phyloP scores from a whole-genome alignment of 2,797 vertebrate species.

The Gymnopithys bicolor region DNA sequence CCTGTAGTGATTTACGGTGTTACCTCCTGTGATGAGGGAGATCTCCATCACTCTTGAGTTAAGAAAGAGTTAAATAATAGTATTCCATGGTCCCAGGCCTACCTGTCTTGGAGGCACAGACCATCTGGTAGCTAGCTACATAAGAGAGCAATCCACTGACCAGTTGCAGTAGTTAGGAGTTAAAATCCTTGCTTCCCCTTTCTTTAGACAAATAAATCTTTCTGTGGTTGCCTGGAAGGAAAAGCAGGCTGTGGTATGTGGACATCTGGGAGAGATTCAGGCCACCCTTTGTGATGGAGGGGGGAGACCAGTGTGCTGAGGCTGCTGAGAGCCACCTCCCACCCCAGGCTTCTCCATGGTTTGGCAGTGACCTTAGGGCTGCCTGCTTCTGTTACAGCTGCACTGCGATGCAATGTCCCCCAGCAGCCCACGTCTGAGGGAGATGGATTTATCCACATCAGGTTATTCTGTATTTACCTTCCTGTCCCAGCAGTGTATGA shows the following conservation, averaged over 20 bases:
- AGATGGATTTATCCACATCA: not conserved
- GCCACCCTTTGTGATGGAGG: not conserved
- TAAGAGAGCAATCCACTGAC: not conserved
- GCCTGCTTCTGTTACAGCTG: not conserved
- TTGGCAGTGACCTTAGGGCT: not conserved
- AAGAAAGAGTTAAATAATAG: constrained; percentile 1
- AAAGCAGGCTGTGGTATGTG: constrained; percentile 42
- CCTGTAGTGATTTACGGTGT: not conserved
- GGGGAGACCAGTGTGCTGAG: not conserved
- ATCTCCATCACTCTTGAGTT: not conserved
- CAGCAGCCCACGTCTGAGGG: not conserved
- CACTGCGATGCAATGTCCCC: not conserved
- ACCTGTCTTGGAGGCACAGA: not conserved
- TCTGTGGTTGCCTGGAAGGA: constrained; percentile 37
- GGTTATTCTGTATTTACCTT: not conserved
- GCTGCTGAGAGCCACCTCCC: not conserved
- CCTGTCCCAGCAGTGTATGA: not conserved
- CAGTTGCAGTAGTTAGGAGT: not conserved
- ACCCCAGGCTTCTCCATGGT: not conserved
- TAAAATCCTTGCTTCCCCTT: constrained; percentile 28
- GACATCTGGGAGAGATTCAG: constrained; percentile 35
- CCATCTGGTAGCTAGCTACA: not conserved
- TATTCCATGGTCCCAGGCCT: not conserved
- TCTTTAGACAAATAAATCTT: constrained; percentile 58
- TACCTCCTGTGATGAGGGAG: not conserved